A percentile compares a stretch with the other conserved stretches of the same genome.
These are phyloP conservation scores for Meteorus colon DNA, from an alignment of 2,888 invertebrate genomes.

Conservation along the genomic window DNA sequence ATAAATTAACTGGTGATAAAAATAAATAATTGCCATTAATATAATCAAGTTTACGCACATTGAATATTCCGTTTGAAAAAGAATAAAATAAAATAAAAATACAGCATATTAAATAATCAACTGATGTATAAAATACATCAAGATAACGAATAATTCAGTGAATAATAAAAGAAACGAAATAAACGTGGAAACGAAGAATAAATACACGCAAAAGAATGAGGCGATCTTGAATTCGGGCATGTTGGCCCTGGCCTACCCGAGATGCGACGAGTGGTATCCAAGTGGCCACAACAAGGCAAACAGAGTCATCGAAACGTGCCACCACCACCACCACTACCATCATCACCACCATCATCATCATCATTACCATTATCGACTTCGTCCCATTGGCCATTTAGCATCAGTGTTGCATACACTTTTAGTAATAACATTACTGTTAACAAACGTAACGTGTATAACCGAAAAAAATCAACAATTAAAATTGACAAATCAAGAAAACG, in stretches of 20 bases:
- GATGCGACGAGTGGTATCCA: conserved; percentile 53
- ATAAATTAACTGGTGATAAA: background rate
- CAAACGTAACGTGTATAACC: conserved; percentile 27
- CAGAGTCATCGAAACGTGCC: conserved; percentile 31
- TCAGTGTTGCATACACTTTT: conserved; percentile 25
- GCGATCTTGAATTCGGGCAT: conserved; percentile 54
- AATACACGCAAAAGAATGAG: conserved; percentile 47
- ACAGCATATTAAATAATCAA: background rate
- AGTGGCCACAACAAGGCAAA: conserved; percentile 44
- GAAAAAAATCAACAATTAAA: conserved; percentile 26
- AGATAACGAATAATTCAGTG: conserved; percentile 3
- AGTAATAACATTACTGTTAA: conserved; percentile 17
- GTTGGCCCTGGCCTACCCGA: conserved; percentile 52
- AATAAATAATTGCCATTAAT: background rate
- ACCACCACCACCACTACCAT: conserved; percentile 30
- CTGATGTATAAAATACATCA: background rate
- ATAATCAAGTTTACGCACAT: background rate
- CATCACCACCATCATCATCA: conserved; percentile 9
- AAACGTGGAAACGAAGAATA: conserved; percentile 22
- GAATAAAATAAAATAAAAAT: background rate
- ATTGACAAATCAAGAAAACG: conserved; percentile 41
- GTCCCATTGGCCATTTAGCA: conserved; percentile 12
- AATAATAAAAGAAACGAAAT: conserved; percentile 28
- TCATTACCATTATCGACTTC: background rate
- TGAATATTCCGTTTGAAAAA: background rate